Conservation (phyloP, 2,797 vertebrate genomes). For the Ibycter americanus region DNA sequence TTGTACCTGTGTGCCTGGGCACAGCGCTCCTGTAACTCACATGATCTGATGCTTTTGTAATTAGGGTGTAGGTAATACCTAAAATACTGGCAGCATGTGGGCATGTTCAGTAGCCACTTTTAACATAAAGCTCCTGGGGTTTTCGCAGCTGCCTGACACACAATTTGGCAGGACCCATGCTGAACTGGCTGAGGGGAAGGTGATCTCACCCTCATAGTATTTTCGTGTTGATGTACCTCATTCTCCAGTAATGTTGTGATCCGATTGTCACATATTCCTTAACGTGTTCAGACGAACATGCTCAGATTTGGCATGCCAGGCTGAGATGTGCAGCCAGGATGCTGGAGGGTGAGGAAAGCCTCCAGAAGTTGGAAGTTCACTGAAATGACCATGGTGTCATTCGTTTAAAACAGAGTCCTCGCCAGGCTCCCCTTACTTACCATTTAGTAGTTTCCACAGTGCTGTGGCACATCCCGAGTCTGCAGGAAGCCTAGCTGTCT, state of each 20-base stretch:
- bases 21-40: neutral
- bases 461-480: neutral
- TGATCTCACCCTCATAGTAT: slow-evolving; percentile 56
- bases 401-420: neutral
- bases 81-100: neutral
- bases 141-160: slow-evolving; percentile 22
- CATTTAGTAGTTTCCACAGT: neutral
- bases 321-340: neutral
- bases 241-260: slow-evolving; percentile 48
- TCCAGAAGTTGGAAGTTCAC: neutral
- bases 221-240: slow-evolving; percentile 25
- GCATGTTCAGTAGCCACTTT: neutral
- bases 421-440: neutral
- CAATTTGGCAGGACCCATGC: neutral
- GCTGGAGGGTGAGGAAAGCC: slow-evolving; percentile 11
- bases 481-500: neutral
- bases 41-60: neutral
- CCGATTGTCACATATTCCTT: slow-evolving; percentile 8
- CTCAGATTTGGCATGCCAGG: slow-evolving; percentile 14
- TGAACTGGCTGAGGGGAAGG: slow-evolving; percentile 19
- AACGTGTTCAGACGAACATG: neutral
- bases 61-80: neutral
- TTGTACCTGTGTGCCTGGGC: neutral
- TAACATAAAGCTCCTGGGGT: neutral
- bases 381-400: neutral